Evolutionary conservation across 2,797 vertebrate species (phyloP), one percentile per base, ranked within the genome.

Genomic region (Tauraco hartlaubi): DNA sequence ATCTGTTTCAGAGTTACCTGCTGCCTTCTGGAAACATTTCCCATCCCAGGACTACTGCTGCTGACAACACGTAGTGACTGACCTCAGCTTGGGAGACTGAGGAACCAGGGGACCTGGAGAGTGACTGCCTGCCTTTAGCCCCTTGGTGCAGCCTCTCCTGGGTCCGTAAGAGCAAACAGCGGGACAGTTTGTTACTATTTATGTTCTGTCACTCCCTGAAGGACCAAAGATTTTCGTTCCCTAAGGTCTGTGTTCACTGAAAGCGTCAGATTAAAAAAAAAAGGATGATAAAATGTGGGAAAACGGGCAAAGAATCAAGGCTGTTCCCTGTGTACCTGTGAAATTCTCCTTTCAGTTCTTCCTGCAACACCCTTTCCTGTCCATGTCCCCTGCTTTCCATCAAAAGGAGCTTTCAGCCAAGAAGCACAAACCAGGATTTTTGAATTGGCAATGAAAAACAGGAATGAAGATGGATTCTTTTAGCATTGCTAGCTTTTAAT

Each of bases 281-380:
- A 61, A 39, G 20, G 31, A 81, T 93, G 63, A 67, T 91, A 74
- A 86, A 92, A 89, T 89, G 59, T 93, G 81, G 49, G 41, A 58
- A 88, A 90, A 83, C 35, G 67, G 48, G 69, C 55, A 67, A 88
- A 80, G 73, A 92, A 72, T 72, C 58, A 72, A 81, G 76, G 81
- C 63, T 72, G 51, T 72, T 94, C 54, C 62, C 31, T 4, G 8
- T 31, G n/a, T 76, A 90, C 54, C 37, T 95, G 92, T 94, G 89
- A 90, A 96, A 84, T 91, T 81, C 51, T 90, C 33, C 29, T 91
- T 80, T 94, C 59, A 23, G 33, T 86, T 92, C 58, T 84, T 76
- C 51, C 43, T 84, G 26, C 0, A 0, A 21, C 55, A 88, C 62
- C 20, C 69, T 14, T 80, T 91, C 46, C 55, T 90, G 41, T 56